These are phyloP conservation scores for Catocala nupta DNA, from an alignment of 2,888 invertebrate genomes.

Conservation along the genomic window DNA sequence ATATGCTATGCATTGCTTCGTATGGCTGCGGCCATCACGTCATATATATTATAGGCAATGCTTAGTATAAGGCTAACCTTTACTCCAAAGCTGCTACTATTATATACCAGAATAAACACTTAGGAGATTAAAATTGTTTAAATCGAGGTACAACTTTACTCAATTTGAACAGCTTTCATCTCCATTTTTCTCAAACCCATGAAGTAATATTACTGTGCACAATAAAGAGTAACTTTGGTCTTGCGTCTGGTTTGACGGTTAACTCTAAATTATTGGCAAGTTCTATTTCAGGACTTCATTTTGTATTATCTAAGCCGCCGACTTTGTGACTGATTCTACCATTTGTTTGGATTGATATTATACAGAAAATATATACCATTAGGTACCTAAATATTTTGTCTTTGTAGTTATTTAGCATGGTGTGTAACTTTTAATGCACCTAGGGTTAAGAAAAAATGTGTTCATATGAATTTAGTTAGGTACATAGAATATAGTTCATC, in stretches of 20 bases:
- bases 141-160: too few relatives aligned
- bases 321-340: slow-evolving; percentile 49
- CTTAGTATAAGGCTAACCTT: too few relatives aligned
- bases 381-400: slow-evolving; percentile 58
- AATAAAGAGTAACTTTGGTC: background rate
- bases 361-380: slow-evolving; percentile 52
- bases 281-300: slow-evolving; percentile 12
- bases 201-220: background rate
- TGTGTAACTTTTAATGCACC: slow-evolving; percentile 76
- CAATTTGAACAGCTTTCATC: too few relatives aligned
- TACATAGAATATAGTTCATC: slow-evolving; percentile 78
- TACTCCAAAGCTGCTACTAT: too few relatives aligned
- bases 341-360: slow-evolving; percentile 52
- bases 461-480: slow-evolving; percentile 85
- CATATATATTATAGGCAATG: too few relatives aligned
- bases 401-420: slow-evolving; percentile 70
- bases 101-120: too few relatives aligned
- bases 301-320: slow-evolving; percentile 26
- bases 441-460: slow-evolving; percentile 85
- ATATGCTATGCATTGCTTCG: too few relatives aligned
- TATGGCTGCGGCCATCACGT: too few relatives aligned
- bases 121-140: too few relatives aligned
- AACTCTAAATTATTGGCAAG: background rate
- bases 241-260: background rate
- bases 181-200: too few relatives aligned